A percentile compares a stretch with the other conserved stretches of the same genome.
These are phyloP conservation scores for Lithophane semibrunnea DNA, from an alignment of 2,888 invertebrate genomes.

Conservation along the genomic window DNA sequence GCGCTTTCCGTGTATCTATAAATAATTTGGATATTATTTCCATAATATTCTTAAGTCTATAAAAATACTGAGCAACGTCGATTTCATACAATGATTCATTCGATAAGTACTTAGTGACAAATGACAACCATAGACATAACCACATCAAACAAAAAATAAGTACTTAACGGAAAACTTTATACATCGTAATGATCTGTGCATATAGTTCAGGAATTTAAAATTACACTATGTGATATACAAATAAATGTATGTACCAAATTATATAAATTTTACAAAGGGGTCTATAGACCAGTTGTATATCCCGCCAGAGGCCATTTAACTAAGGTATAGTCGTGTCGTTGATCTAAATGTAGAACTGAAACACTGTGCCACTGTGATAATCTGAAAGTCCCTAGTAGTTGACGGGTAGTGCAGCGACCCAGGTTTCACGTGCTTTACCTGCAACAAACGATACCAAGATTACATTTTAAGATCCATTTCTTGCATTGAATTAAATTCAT, in stretches of 20 bases:
- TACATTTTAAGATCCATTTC: conserved; percentile 46
- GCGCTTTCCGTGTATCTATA: conserved; percentile 80
- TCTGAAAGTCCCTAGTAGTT: conserved; percentile 76
- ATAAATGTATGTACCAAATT: conserved; percentile 80
- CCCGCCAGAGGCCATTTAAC: conserved; percentile 73
- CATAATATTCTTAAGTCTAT: conserved; percentile 87
- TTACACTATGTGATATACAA: conserved; percentile 82
- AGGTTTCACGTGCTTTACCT: conserved; percentile 87
- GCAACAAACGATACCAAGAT: conserved; percentile 78
- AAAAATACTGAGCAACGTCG: conserved; percentile 90
- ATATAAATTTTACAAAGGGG: conserved; percentile 75
- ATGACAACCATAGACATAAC: conserved; percentile 78
- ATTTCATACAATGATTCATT: conserved; percentile 83
- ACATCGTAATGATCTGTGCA: conserved; percentile 83
- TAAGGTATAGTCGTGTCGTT: conserved; percentile 70
- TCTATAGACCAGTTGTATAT: conserved; percentile 74
- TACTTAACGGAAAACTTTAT: conserved; percentile 80
- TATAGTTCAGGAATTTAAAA: conserved; percentile 79
- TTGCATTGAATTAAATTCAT: conserved; percentile 52
- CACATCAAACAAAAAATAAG: conserved; percentile 77
- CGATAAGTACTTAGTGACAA: conserved; percentile 76
- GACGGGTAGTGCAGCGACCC: conserved; percentile 80
- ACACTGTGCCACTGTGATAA: conserved; percentile 85
- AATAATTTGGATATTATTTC: conserved; percentile 85
- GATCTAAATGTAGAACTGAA: conserved; percentile 73